Evolutionary conservation across 2,888 invertebrate species (phyloP), one percentile per base, ranked within the genome.

Genomic region (Lamellibrachia satsuma): DNA sequence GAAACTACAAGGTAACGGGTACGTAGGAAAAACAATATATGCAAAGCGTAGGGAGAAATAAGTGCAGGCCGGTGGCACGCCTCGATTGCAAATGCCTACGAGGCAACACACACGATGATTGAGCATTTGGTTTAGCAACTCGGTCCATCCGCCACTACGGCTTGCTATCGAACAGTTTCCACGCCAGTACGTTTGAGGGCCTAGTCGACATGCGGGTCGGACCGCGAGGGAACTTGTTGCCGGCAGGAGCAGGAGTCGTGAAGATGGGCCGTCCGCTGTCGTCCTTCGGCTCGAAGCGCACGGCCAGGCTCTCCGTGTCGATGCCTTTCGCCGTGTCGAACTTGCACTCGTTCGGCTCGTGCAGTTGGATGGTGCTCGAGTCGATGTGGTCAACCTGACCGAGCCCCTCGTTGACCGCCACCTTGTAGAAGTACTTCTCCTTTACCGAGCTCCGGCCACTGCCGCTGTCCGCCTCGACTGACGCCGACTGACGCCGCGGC

Each of bases 341-440:
- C 75, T 75, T 15, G 6, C 75, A 75, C 75, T 75, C 75, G 15
- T n/a, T n/a, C 75, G 75, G 75, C 75, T 75, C 75, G 75, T 75
- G 75, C 22, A 75, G 75, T n/a, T 75, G 75, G 75, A 75, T 75
- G 75, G 75, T 75, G 75, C 75, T 75, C 2, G 75, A 75, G 75
- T 75, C 75, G 75, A 75, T 75, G 75, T 75, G 75, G 75, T 75
- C 75, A 3, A 75, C 75, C 22, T 75, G 75, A 22, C 75, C 75
- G 75, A 75, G 75, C 1, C 75, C 75, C 75, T 75, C 75, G 22
- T 75, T 75, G 75, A 75, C 75, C 75, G 75, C 75, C 75, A 75
- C 75, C 75, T 75, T 75, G 75, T 75, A 75, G 75, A 75, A 75
- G 75, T 75, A 75, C 75, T 75, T 75, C 22, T 75, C 75, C 75